These are phyloP conservation scores for Acarapis woodi DNA, from an alignment of 1,140 invertebrate genomes.

Conservation along the genomic window DNA sequence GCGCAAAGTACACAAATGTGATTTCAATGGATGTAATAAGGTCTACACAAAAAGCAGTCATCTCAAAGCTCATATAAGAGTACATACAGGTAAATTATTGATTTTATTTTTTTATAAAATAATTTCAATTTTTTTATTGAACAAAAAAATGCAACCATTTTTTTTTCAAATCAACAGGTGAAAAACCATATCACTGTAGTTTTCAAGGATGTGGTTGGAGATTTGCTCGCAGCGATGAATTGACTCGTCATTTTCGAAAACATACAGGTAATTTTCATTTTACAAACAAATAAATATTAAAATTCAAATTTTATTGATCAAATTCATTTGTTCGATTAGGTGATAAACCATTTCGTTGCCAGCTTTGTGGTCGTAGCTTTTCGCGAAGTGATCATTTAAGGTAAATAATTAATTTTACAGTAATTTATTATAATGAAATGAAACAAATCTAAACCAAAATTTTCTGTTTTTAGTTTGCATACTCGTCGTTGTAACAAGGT, in stretches of 20 bases:
- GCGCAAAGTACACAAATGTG: slow-evolving; percentile 55
- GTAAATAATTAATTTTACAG: too few relatives aligned
- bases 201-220: slow-evolving; percentile 29
- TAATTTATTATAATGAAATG: too few relatives aligned
- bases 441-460: too few relatives aligned
- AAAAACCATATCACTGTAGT: slow-evolving; percentile 26
- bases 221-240: slow-evolving; percentile 27
- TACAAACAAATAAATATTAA: too few relatives aligned
- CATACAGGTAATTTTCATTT: slow-evolving; percentile 21
- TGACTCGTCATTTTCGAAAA: slow-evolving; percentile 23
- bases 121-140: too few relatives aligned
- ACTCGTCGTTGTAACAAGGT: too few relatives aligned
- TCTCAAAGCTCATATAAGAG: slow-evolving; percentile 66
- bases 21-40: slow-evolving; percentile 60
- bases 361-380: neutral
- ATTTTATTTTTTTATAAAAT: too few relatives aligned
- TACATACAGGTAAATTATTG: slow-evolving; percentile 75
- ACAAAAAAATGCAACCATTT: too few relatives aligned
- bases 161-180: slow-evolving; percentile 23
- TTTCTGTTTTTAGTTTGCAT: too few relatives aligned
- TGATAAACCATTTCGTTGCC: neutral
- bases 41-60: slow-evolving; percentile 87
- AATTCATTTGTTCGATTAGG: too few relatives aligned
- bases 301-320: too few relatives aligned
- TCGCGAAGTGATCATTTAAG: neutral